These are phyloP conservation scores for Temnothorax nylanderi DNA, from an alignment of 1,140 invertebrate species.

Conservation along the genomic window DNA sequence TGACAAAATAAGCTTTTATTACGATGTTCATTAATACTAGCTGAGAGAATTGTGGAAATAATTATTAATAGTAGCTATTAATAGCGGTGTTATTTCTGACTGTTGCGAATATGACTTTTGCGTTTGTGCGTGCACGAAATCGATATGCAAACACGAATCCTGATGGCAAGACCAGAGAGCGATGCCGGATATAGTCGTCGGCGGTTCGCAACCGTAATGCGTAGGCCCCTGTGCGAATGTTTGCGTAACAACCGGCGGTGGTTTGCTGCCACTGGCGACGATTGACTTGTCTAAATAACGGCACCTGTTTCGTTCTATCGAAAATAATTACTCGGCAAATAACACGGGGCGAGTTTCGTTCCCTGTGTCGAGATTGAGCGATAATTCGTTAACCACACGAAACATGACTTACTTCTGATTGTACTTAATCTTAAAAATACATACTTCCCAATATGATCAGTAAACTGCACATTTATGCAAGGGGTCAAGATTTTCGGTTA, in stretches of 20 bases:
- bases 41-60: not conserved
- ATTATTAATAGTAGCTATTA: not conserved
- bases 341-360: not conserved
- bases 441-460: not conserved
- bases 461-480: not conserved
- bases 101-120: constrained; percentile 19
- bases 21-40: not conserved
- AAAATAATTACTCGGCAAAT: constrained; percentile 76
- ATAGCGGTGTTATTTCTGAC: not conserved
- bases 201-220: constrained; percentile 30
- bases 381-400: constrained; percentile 64
- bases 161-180: not conserved
- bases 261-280: constrained; percentile 59
- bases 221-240: constrained; percentile 48
- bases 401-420: constrained; percentile 7
- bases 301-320: constrained; percentile 62
- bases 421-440: constrained; percentile 17
- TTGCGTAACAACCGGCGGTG: constrained; percentile 57
- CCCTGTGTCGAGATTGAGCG: constrained; percentile 61
- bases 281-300: constrained; percentile 75
- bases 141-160: constrained; percentile 45
- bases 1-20: not conserved
- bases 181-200: constrained; percentile 10
- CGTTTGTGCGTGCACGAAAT: constrained; percentile 23
- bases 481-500: not conserved